Evolutionary conservation across 2,113 vertebrate species (phyloP).

Genomic region (Aphyosemion australe): DNA sequence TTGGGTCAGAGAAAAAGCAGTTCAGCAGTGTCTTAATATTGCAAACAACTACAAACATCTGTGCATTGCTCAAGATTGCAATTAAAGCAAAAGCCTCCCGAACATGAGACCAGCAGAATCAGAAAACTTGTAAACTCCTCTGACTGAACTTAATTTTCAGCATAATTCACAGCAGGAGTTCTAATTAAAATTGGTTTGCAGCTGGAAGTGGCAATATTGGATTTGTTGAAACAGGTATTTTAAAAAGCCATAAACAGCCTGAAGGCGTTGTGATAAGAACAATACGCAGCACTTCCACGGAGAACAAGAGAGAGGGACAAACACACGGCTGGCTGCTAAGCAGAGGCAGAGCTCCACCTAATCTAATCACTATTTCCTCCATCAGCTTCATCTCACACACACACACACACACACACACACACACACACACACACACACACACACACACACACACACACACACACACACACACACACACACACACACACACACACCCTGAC

Average conservation of each 20-base stretch:
- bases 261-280: constrained; percentile 54
- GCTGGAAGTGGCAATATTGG: constrained; percentile 59
- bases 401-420: too few species aligned
- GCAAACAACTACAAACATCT: constrained; percentile 17
- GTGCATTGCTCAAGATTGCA: background rate
- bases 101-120: constrained; percentile 13
- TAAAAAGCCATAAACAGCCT: constrained; percentile 64
- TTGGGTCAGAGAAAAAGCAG: constrained; percentile 36
- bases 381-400: constrained; percentile 69
- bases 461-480: too few species aligned
- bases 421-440: too few species aligned
- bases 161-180: constrained; percentile 51
- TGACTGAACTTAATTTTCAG: constrained; percentile 47
- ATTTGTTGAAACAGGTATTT: constrained; percentile 68
- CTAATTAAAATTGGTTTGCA: constrained; percentile 62
- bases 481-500: constrained; percentile 44
- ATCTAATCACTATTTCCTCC: constrained; percentile 75
- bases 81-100: constrained; percentile 3
- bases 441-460: too few species aligned
- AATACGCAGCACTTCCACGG: constrained; percentile 48
- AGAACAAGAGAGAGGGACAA: constrained; percentile 30
- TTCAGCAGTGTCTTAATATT: constrained; percentile 31
- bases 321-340: constrained; percentile 46
- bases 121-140: constrained; percentile 32
- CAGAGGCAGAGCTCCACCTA: constrained; percentile 68